Conservation (phyloP, 1,140 invertebrate species). For the Danaus melanippus region DNA sequence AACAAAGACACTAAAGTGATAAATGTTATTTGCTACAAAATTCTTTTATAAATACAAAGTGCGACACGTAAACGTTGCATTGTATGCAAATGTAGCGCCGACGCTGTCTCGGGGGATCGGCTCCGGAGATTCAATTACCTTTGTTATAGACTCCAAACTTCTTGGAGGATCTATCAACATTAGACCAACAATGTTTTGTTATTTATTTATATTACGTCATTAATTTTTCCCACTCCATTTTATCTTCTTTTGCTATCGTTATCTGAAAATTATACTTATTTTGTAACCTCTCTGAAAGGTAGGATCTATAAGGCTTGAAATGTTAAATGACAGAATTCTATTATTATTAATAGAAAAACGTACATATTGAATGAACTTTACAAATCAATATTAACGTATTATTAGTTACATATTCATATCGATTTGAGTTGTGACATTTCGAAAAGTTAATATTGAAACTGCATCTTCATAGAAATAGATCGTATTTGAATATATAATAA, state of each 20-base stretch:
- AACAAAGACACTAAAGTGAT: too few species aligned
- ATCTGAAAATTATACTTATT: background rate
- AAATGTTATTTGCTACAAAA: too few species aligned
- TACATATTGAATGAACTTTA: background rate
- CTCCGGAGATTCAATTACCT: conserved; percentile 20
- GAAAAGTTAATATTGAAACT: too few species aligned
- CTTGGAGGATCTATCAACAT: background rate
- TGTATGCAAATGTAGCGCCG: conserved; percentile 16
- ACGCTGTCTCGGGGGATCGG: conserved; percentile 12
- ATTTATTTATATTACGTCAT: background rate
- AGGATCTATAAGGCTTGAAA: too few species aligned
- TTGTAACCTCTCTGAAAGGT: too few species aligned
- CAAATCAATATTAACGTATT: background rate
- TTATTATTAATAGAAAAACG: conserved; percentile 3
- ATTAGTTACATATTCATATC: background rate
- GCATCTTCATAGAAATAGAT: too few species aligned
- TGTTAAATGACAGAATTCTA: too few species aligned
- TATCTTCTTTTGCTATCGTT: background rate
- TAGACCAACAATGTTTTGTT: background rate
- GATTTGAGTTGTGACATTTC: too few species aligned
- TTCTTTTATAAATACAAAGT: background rate
- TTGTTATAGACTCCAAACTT: conserved; percentile 9
- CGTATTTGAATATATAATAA: conserved; percentile 3
- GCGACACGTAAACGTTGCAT: conserved; percentile 11
- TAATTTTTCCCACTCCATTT: background rate